Base-by-base conservation (phyloP, 2,797 vertebrate genomes). In the Leptodactylus fallax region DNA sequence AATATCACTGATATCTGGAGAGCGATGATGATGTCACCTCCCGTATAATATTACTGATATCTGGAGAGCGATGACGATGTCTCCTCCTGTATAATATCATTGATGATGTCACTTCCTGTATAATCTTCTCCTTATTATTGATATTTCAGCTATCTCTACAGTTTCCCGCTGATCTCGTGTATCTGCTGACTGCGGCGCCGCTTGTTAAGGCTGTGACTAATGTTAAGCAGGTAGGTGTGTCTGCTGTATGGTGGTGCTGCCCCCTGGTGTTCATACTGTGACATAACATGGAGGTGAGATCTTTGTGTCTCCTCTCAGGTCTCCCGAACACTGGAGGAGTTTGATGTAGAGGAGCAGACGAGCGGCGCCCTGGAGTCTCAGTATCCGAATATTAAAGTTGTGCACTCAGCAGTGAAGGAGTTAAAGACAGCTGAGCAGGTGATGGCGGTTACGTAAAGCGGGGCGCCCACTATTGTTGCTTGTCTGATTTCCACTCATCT, bases 151-250 rank as follows among this genome's bases (percentile, higher is more conserved):
- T 99, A 87, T 96, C 97, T 6, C 85, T 92, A 27, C 96, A 96
- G 91, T 96, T 98, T 85, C 94, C 96, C 19, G 95, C 93, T 71
- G 95, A 96, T 76, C 93, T 96, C 1, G 93, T 99, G 87, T 93
- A 96, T 90, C 93, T 99, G 90, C 81, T 99, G 14, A 98, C 97
- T 25, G 96, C 97, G 27, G 96, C 96, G 79, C 93, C 96, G 0
- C 93, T 97, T 85, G 96, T 99, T 92, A 99, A 99, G 93, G 95
- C 97, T 25, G 93, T 99, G 85, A 97, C 95, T 1, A 97, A 98
- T 93, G 97, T 97, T 88, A 99, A 93, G 91, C 96, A 98, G 97
- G 98, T 99, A 91, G 93, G 93, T 7, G 63, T 11, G 2, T 14
- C 12, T n/a, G 2, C 53, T 14, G 53, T 58, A 13, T 58, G 14